Evolutionary conservation across 1,140 invertebrate species (phyloP).

Genomic region (Pogonomyrmex barbatus): DNA sequence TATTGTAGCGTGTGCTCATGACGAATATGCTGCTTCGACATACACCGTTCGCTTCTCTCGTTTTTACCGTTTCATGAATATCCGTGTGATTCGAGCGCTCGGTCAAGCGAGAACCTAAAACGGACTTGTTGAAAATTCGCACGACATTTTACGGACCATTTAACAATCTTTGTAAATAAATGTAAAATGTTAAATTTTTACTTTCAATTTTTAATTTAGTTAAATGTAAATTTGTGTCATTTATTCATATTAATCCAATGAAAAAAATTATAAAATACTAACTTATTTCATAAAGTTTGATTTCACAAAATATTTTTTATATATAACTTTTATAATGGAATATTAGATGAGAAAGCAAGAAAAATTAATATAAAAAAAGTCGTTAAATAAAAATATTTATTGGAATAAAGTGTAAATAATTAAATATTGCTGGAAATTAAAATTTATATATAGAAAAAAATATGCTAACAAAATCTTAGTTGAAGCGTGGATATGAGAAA

Average conservation of each 20-base stretch:
- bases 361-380: background rate
- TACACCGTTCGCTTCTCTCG: constrained; percentile 46
- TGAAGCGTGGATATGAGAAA: background rate
- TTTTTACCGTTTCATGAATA: constrained; percentile 75
- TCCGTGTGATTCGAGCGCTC: constrained; percentile 74
- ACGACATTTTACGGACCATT: constrained; percentile 45
- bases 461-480: background rate
- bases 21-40: constrained; percentile 55
- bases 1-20: constrained; percentile 51
- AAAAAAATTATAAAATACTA: background rate
- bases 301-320: background rate
- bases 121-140: background rate
- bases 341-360: background rate
- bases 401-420: background rate
- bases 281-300: background rate
- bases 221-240: background rate
- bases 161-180: background rate
- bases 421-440: background rate
- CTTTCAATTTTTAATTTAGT: too few relatives aligned
- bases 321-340: background rate
- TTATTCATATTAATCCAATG: background rate
- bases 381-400: background rate
- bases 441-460: background rate
- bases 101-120: constrained; percentile 70
- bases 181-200: too few relatives aligned